Evolutionary conservation across 2,113 vertebrate genomes (phyloP), one percentile per base, ranked within the genome.

Genomic region (Nesogale talazaci): DNA sequence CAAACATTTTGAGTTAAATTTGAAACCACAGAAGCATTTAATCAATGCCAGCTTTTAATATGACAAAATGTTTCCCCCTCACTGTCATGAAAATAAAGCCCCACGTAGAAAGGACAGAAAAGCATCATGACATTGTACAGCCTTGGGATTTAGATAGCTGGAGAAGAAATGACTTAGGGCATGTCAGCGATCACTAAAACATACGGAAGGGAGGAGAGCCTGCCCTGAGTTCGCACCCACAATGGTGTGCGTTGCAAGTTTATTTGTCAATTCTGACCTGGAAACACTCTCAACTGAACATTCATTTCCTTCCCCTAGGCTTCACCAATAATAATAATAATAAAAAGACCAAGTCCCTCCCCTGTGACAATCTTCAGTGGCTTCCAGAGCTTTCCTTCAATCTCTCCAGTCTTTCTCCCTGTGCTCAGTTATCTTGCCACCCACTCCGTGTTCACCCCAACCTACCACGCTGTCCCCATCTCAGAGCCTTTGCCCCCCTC

Each of bases 71-170:
- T 63, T 88, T 88, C 70, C 34, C 78, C 93, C 74, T 88, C 38
- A 34, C 46, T 56, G 23, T 91, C 27, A 22, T 40, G 70, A 92
- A 94, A 89, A 88, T 31, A 74, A 93, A 92, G 6, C 36, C 77
- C 93, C 46, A 88, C 69, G 77, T 10, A 87, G 19, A 80, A 92
- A 80, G 52, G 27, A 81, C 92, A 82, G 36, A 29, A 92, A 90
- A 93, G 77, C 31, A 77, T 85, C 75, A 29, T 52, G 15, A 31
- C 12, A 86, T 70, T 27, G 25, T 10, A 63, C n/a, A 40, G 34
- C 10, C 25, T 78, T 61, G 15, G 40, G 74, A 93, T 80, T 92
- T 74, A 34, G 74, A 70, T 88, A 75, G 57, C 76, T 69, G 12
- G 57, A 34, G n/a, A 12, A 72, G 78, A 89, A 59, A 86, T 65